Conservation (phyloP, 2,113 vertebrate genomes). For the Cacatua alba region DNA sequence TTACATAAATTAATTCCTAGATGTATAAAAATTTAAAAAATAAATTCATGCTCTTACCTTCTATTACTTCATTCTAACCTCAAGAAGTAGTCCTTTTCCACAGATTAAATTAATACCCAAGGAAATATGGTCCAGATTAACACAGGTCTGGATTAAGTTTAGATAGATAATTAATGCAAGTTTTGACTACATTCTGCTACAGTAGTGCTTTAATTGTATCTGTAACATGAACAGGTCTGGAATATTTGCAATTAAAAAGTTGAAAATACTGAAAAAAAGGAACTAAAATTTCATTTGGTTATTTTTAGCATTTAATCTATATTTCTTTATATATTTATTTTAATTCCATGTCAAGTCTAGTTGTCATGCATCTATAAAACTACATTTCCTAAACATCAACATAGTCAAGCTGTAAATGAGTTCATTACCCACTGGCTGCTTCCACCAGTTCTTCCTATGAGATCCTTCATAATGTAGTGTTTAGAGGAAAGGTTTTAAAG, state of each 20-base stretch:
- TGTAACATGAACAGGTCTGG: not conserved
- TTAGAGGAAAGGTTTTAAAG: not conserved
- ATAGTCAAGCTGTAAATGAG: not conserved
- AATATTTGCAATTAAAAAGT: not conserved
- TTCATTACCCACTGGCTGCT: not conserved
- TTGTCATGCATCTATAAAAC: not conserved
- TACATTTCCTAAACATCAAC: not conserved
- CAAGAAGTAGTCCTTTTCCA: not conserved
- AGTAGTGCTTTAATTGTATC: not conserved
- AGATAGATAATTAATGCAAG: not conserved
- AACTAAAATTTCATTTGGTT: not conserved
- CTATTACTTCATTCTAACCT: not conserved
- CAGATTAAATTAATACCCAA: not conserved
- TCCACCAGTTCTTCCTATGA: not conserved
- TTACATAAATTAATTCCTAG: constrained; percentile 20
- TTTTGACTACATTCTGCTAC: not conserved
- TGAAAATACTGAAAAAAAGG: not conserved
- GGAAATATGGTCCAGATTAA: not conserved
- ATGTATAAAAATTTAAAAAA: not conserved
- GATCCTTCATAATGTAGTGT: not conserved
- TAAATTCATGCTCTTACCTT: not conserved
- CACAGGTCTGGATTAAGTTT: not conserved
- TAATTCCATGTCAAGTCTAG: not conserved
- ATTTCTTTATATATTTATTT: not conserved
- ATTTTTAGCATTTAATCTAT: not conserved